phyloP scores from a whole-genome alignment of 1,140 invertebrate genomes.

The Drosophila yakuba region DNA sequence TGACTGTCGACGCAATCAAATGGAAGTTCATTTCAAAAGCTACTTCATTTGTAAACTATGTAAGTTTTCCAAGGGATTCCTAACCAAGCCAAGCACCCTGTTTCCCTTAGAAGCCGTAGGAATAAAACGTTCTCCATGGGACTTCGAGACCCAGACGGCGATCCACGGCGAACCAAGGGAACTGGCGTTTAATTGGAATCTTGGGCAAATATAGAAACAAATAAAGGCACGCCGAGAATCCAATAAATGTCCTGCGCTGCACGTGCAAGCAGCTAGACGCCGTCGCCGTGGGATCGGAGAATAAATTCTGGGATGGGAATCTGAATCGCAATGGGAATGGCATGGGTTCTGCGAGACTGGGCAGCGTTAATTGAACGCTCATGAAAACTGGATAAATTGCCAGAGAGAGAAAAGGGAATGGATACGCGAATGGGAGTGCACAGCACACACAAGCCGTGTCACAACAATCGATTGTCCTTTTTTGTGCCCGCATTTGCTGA shows the following conservation, averaged over 20 bases:
- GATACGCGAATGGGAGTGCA: constrained; percentile 14
- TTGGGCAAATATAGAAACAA: constrained; percentile 78
- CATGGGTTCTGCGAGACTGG: constrained; percentile 27
- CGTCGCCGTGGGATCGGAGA: constrained; percentile 50
- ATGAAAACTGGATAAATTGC: constrained; percentile 67
- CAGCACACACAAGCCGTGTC: constrained; percentile 62
- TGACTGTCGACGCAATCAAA: not conserved
- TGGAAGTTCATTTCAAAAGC: not conserved
- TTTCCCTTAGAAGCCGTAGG: constrained; percentile 6
- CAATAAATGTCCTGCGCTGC: constrained; percentile 82
- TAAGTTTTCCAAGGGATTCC: too few species aligned
- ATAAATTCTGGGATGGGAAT: constrained; percentile 20
- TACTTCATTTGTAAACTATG: not conserved
- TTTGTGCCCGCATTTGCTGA: constrained; percentile 75
- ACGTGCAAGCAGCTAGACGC: constrained; percentile 70
- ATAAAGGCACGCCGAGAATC: constrained; percentile 78
- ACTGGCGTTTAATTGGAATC: constrained; percentile 82
- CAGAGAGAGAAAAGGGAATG: constrained; percentile 10
- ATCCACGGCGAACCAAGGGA: constrained; percentile 29
- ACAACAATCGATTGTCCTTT: constrained; percentile 83
- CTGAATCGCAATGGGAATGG: constrained; percentile 23
- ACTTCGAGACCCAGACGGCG: constrained; percentile 8
- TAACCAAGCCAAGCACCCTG: constrained; percentile 12
- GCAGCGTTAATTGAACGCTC: constrained; percentile 75
- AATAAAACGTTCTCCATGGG: constrained; percentile 41